Evolutionary conservation across 2,113 vertebrate species (phyloP).

Genomic region (Psittacus erithacus): DNA sequence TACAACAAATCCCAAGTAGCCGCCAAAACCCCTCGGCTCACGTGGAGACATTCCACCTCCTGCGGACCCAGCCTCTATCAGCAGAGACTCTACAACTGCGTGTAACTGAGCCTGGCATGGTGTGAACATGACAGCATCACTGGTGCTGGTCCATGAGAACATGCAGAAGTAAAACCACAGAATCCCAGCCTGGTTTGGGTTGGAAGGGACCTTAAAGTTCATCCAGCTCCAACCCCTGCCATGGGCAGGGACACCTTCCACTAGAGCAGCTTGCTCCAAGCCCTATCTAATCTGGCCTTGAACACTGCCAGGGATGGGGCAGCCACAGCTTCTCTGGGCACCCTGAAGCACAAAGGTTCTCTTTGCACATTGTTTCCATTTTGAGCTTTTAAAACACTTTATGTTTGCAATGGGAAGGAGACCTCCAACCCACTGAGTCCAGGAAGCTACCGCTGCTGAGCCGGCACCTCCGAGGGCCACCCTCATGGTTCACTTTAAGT

Average conservation of each 20-base stretch:
- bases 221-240: background rate
- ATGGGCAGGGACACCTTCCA: background rate
- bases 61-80: background rate
- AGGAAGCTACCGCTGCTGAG: background rate
- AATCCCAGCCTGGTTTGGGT: background rate
- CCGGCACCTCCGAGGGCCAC: background rate
- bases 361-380: rapidly evolving
- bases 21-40: background rate
- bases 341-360: background rate
- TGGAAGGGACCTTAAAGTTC: background rate
- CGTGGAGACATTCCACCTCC: background rate
- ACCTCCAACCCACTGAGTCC: background rate
- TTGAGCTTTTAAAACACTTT: background rate
- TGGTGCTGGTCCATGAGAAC: rapidly evolving
- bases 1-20: background rate
- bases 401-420: background rate
- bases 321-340: background rate
- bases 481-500: background rate
- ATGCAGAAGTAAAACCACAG: background rate
- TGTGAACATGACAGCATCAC: background rate
- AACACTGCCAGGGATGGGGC: background rate
- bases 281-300: background rate
- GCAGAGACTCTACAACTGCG: background rate
- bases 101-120: rapidly evolving
- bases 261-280: background rate